Conservation (phyloP, 1,140 invertebrate genomes). For the Teleogryllus occipitalis region DNA sequence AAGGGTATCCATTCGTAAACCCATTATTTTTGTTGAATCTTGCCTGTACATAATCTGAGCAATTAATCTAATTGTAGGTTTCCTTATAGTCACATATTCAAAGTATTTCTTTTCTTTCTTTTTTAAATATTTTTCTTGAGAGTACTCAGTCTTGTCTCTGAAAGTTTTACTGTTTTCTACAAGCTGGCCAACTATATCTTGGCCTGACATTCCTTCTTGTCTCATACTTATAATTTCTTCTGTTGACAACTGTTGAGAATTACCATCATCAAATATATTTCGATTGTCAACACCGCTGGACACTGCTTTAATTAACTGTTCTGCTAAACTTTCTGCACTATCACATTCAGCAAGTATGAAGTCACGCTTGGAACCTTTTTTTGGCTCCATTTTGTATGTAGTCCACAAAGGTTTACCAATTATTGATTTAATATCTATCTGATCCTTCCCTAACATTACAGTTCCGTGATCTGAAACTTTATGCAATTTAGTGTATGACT, state of each 20-base stretch:
- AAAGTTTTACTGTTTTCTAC: conserved; percentile 86
- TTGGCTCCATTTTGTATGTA: conserved; percentile 67
- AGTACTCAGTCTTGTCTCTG: conserved; percentile 78
- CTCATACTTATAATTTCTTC: conserved; percentile 72
- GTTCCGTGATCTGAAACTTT: conserved; percentile 53
- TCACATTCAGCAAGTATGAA: conserved; percentile 47
- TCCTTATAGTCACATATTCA: conserved; percentile 63
- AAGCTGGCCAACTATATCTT: conserved; percentile 75
- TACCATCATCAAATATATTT: conserved; percentile 70
- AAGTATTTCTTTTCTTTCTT: conserved; percentile 91
- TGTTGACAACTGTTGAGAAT: conserved; percentile 75
- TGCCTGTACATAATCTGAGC: conserved; percentile 70
- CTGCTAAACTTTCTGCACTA: conserved; percentile 37
- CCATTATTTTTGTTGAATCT: conserved; percentile 66
- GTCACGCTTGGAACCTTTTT: conserved; percentile 45
- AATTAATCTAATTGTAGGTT: conserved; percentile 64
- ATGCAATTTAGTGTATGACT: conserved; percentile 65
- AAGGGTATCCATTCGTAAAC: conserved; percentile 74
- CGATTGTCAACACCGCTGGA: conserved; percentile 69
- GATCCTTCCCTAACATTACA: conserved; percentile 59
- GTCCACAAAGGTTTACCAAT: conserved; percentile 66
- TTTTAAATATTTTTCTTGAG: conserved; percentile 88
- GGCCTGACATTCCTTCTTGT: conserved; percentile 61
- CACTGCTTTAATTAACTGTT: conserved; percentile 34
- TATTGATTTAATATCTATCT: conserved; percentile 57